A percentile compares a stretch with the other conserved stretches of the same genome.
Conservation (phyloP, 2,797 vertebrate genomes). For the Scolopax rusticola region DNA sequence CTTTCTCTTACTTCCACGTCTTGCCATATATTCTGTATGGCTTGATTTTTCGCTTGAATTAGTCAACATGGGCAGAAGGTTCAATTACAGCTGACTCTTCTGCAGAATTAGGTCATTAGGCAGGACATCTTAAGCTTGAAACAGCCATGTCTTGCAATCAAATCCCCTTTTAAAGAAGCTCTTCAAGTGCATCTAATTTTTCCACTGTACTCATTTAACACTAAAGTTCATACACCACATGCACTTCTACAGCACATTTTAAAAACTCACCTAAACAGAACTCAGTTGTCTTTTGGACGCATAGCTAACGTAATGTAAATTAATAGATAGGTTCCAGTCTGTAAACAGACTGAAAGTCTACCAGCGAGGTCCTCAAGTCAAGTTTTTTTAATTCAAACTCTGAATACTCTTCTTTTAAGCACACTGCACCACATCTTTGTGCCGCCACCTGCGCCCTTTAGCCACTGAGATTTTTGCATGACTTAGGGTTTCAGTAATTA, state of each 20-base stretch:
- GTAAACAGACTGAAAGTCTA: neutral
- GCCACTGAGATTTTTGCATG: neutral
- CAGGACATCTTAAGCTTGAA: neutral
- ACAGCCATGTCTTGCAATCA: neutral
- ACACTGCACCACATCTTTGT: neutral
- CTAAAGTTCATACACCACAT: neutral
- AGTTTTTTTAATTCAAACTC: neutral
- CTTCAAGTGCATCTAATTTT: neutral
- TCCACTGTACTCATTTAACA: neutral
- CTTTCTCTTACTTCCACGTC: neutral
- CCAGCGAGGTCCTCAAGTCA: neutral
- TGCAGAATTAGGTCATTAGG: neutral
- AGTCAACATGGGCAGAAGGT: neutral
- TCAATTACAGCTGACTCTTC: neutral
- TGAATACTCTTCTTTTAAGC: neutral
- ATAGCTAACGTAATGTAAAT: neutral
- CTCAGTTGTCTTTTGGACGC: neutral
- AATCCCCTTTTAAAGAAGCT: neutral
- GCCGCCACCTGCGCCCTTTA: neutral
- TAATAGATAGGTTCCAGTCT: neutral
- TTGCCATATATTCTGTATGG: neutral
- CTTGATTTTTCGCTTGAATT: neutral
- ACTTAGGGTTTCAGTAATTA: neutral
- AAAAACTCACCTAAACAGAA: neutral
- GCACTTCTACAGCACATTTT: neutral